phyloP scores from a whole-genome alignment of 2,797 vertebrate genomes.

The Lithobates sylvaticus region DNA sequence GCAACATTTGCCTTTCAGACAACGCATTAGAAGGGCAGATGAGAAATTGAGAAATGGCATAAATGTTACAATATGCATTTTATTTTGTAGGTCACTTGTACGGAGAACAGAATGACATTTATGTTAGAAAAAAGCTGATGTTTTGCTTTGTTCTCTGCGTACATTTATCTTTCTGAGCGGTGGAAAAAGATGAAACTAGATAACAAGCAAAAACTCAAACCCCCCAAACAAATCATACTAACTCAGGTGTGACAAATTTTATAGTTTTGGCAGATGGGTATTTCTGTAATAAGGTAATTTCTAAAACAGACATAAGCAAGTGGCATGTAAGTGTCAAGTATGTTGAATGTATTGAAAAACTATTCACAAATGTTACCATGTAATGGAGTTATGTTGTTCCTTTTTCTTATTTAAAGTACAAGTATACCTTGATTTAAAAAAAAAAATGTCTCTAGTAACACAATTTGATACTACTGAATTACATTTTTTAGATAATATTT shows the following conservation, averaged over 20 bases:
- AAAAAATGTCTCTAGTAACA: too few relatives aligned
- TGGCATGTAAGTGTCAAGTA: not conserved
- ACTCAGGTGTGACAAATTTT: not conserved
- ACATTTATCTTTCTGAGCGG: conserved; percentile 35
- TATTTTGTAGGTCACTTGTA: conserved; percentile 52
- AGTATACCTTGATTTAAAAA: too few relatives aligned
- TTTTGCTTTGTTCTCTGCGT: conserved; percentile 33
- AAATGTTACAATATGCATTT: conserved; percentile 48
- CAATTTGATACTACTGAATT: too few relatives aligned
- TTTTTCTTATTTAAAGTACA: too few relatives aligned
- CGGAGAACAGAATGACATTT: conserved; percentile 42
- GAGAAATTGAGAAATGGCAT: conserved; percentile 25
- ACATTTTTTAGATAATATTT: too few relatives aligned
- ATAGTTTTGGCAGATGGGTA: not conserved
- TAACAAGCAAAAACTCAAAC: conserved; percentile 21
- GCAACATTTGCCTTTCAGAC: not conserved
- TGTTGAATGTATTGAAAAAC: not conserved
- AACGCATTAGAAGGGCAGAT: not conserved
- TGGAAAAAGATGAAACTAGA: conserved; percentile 2
- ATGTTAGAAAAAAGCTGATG: conserved; percentile 26
- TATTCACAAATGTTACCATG: too few relatives aligned
- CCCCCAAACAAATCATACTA: not conserved
- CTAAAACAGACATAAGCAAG: not conserved
- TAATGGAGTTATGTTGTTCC: too few relatives aligned
- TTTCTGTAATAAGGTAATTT: not conserved